Base-by-base conservation (phyloP, 2,888 invertebrate genomes). In the Scrobipalpa costella region DNA sequence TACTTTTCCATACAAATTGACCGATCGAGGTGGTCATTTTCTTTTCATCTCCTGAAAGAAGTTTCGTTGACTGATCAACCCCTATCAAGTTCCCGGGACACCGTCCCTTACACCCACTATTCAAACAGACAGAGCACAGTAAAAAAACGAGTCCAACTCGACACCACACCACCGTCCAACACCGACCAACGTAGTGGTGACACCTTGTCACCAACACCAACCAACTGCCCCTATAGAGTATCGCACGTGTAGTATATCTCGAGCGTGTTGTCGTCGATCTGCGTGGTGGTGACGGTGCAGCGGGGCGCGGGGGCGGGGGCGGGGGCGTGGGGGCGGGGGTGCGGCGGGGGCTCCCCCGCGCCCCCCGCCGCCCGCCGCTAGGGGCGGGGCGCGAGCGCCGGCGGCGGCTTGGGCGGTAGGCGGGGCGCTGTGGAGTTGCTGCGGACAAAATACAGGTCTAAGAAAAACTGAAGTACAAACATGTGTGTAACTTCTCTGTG, bases 401-500 rank as follows among this genome's bases (percentile, higher is more conserved):
- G 73, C 50, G 80, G 75, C 17, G 88, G 88, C 76, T 88, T 88
- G 27, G 88, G 89, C 0, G 89, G 89, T 70, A 88, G 74, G 0
- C 85, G 85, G 5, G 89, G 89, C 1, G 88, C 88, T 19, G 74
- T 62, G 15, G 70, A 74, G 58, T 78, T 77, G 71, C 36, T 47
- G 63, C 8, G 8, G 17, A 34, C 3, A 9, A 40, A 15, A 40
- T 11, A 27, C 5, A 27, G 27, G 2, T 27, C 27, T 27, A 27
- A 27, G 27, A 27, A 27, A 59, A 15, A 21, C 7, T 3, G 36
- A 7, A 1, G n/a, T n/a, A 55, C 34, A n/a, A 27, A 47, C 47
- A 19, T 7, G n/a, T n/a, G n/a, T n/a, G n/a, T 33, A 21, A 11
- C 8, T 6, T 58, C 2, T 58, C 15, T 19, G 7, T 11, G 15